These are phyloP conservation scores for Sebastiscus tertius DNA, from an alignment of 2,797 vertebrate species.

Conservation along the genomic window DNA sequence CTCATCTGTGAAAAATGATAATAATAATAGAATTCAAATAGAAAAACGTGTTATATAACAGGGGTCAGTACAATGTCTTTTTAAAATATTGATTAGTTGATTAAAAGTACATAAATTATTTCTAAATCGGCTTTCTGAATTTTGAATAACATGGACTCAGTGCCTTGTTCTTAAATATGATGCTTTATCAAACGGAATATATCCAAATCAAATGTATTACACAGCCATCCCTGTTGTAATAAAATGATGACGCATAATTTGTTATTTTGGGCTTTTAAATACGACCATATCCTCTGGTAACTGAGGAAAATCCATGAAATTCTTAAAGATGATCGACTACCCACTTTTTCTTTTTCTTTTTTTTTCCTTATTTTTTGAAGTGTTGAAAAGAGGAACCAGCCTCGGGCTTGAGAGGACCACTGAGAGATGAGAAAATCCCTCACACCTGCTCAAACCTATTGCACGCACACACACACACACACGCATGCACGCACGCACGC, in stretches of 20 bases:
- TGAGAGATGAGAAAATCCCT: constrained; percentile 54
- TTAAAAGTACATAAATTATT: background rate
- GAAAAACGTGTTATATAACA: background rate
- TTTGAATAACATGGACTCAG: background rate
- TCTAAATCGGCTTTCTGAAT: background rate
- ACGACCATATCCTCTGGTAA: background rate
- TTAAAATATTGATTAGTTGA: background rate
- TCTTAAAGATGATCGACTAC: constrained; percentile 27
- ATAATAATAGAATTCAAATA: background rate
- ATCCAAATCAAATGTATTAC: background rate
- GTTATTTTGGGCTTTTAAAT: background rate
- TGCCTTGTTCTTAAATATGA: background rate
- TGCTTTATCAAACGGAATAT: background rate
- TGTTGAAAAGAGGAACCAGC: constrained; percentile 26
- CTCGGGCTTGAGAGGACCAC: constrained; percentile 38
- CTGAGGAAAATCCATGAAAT: constrained; percentile 19
- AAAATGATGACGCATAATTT: background rate
- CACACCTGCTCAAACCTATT: constrained; percentile 50
- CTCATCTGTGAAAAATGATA: background rate
- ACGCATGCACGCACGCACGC: background rate
- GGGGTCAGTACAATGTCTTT: background rate
- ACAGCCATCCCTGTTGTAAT: background rate
- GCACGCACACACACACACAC: background rate
- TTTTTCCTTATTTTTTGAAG: background rate
- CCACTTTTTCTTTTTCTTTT: background rate